Percentiles rank a stretch among this genome's conserved stretches.
Conservation (phyloP, 2,888 invertebrate genomes). For the Coelogynopora nodosa region DNA sequence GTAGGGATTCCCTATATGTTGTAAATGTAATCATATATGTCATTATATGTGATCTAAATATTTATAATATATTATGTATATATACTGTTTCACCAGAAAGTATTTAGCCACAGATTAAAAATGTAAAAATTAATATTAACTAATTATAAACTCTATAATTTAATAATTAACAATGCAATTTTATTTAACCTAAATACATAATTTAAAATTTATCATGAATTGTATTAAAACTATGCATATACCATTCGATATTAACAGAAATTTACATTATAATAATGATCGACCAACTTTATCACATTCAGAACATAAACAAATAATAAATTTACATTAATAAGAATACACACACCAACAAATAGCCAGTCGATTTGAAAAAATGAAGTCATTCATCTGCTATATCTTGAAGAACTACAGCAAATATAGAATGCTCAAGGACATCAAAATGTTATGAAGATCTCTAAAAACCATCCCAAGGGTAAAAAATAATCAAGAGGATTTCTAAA, state of each 20-base stretch:
- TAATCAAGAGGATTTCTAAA: background rate
- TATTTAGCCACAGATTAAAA: background rate
- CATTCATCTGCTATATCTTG: background rate
- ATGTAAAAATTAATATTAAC: background rate
- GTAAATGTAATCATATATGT: too few species aligned
- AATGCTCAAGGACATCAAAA: background rate
- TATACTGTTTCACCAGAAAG: background rate
- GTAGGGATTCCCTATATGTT: too few species aligned
- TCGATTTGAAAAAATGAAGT: background rate
- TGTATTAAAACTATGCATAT: background rate
- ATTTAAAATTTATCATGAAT: background rate
- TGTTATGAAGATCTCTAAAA: background rate
- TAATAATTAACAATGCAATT: background rate
- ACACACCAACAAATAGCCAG: background rate
- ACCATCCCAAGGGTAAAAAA: background rate
- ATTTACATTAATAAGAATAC: background rate
- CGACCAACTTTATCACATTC: background rate
- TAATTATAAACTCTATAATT: background rate
- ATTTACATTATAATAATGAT: background rate
- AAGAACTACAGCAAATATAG: background rate
- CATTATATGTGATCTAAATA: too few species aligned
- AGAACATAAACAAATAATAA: background rate
- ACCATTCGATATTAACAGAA: background rate
- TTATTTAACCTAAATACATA: background rate
- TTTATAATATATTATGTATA: too few species aligned